phyloP scores from a whole-genome alignment of 2,888 invertebrate genomes.

The Mechanitis messenoides region DNA sequence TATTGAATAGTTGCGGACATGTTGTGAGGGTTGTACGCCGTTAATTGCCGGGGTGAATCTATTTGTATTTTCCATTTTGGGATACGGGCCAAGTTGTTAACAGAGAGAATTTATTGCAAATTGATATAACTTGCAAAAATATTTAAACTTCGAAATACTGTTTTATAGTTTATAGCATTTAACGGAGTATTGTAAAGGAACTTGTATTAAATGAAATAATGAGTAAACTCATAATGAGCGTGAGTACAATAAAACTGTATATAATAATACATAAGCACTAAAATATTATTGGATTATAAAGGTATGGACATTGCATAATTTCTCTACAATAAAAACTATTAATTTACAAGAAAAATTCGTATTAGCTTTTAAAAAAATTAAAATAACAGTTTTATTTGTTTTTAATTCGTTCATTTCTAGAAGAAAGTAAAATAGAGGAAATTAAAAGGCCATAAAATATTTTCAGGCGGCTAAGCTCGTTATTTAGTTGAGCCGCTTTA shows the following conservation, averaged over 20 bases:
- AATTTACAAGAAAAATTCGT: no score
- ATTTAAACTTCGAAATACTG: constrained; percentile 1
- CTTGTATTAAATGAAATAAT: no score
- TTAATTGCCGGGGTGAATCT: constrained; percentile 29
- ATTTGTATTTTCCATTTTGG: constrained; percentile 31
- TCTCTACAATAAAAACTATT: no score
- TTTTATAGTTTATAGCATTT: not conserved
- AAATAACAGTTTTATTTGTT: not conserved
- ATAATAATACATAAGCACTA: no score
- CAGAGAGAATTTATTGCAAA: constrained; percentile 25
- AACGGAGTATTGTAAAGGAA: not conserved
- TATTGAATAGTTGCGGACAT: constrained; percentile 18
- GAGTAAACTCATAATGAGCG: no score
- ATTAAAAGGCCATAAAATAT: constrained; percentile 5
- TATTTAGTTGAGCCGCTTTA: constrained; percentile 25
- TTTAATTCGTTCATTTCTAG: not conserved
- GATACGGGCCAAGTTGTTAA: constrained; percentile 29
- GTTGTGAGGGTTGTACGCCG: constrained; percentile 24
- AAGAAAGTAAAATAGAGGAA: not conserved
- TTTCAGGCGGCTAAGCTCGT: constrained; percentile 19
- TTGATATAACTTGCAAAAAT: constrained; percentile 21
- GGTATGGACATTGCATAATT: no score
- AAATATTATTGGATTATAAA: no score
- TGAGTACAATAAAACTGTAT: no score
- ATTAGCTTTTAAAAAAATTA: no score